Percentiles rank a stretch among this genome's conserved stretches.
phyloP scores from a whole-genome alignment of 2,797 vertebrate species.

The Ptychadena robeensis region DNA sequence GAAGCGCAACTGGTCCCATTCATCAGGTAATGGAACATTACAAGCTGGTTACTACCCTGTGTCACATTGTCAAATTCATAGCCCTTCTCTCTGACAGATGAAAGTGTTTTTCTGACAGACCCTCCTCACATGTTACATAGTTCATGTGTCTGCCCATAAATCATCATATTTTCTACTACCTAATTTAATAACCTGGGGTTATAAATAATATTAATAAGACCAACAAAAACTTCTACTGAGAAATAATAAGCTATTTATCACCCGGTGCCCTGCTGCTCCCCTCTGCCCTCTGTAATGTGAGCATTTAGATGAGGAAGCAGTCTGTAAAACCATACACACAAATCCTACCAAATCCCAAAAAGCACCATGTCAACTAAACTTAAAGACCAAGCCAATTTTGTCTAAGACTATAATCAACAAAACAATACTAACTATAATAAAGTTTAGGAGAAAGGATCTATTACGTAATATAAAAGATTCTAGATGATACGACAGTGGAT shows the following conservation, averaged over 20 bases:
- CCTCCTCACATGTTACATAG: slow-evolving; percentile 75
- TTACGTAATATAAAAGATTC: background rate
- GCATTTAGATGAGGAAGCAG: slow-evolving; percentile 42
- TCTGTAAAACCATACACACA: slow-evolving; percentile 14
- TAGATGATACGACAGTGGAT: background rate
- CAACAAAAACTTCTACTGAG: slow-evolving; percentile 71
- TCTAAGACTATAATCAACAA: too few relatives aligned
- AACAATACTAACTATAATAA: too few relatives aligned
- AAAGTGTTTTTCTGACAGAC: slow-evolving; percentile 73
- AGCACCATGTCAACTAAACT: slow-evolving; percentile 44
- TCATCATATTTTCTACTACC: slow-evolving; percentile 68
- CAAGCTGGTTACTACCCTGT: slow-evolving; percentile 8
- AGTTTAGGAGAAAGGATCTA: too few relatives aligned
- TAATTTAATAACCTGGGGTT: slow-evolving; percentile 75
- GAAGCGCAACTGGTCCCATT: background rate
- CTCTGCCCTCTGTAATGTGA: slow-evolving; percentile 68
- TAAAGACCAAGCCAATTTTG: background rate
- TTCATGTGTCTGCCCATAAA: slow-evolving; percentile 76
- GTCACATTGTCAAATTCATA: slow-evolving; percentile 28
- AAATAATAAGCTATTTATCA: slow-evolving; percentile 77
- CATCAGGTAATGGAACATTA: background rate
- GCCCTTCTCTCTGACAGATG: slow-evolving; percentile 59
- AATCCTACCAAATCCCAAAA: background rate
- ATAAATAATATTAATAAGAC: slow-evolving; percentile 81
- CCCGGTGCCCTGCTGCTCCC: slow-evolving; percentile 70